Evolutionary conservation across 23 tunicate genomes (phyloP).

Genomic region (Halocynthia aurantium): DNA sequence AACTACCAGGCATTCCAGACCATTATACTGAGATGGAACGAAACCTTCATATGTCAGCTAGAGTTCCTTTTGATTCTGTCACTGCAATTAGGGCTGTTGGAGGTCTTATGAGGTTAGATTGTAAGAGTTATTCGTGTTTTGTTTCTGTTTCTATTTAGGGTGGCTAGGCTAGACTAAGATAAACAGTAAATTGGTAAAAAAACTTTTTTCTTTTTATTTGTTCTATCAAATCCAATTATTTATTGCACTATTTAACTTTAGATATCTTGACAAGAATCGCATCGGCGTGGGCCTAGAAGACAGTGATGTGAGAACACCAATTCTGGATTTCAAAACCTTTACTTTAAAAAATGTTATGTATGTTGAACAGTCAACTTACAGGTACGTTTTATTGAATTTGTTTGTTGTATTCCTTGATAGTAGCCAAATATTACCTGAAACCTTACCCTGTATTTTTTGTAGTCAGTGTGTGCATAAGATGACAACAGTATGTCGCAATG

Average conservation of each 20-base stretch:
- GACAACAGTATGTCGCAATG: no score
- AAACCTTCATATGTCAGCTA: constrained; percentile 42
- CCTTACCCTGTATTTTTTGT: no score
- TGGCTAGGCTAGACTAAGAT: no score
- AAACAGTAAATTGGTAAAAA: no score
- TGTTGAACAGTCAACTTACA: constrained; percentile 48
- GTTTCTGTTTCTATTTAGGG: no score
- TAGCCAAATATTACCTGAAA: no score
- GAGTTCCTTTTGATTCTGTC: constrained; percentile 48
- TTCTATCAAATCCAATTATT: no score
- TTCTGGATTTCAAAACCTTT: constrained; percentile 37
- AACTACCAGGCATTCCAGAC: constrained; percentile 53
- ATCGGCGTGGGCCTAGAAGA: constrained; percentile 58
- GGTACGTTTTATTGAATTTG: constrained; percentile 3
- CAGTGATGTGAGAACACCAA: constrained; percentile 44
- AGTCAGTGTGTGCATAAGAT: no score
- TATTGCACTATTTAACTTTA: not conserved
- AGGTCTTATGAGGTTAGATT: constrained; percentile 31
- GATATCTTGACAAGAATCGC: constrained; percentile 69
- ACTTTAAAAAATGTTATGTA: constrained; percentile 39
- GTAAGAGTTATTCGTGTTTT: not conserved
- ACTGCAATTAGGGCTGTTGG: constrained; percentile 60
- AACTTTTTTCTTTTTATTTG: no score
- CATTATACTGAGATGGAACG: constrained; percentile 51
- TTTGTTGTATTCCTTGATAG: not conserved